Percentiles rank a stretch among this genome's conserved stretches.
Conservation (phyloP, 1,140 invertebrate genomes). For the Cardiocondyla obscurior region DNA sequence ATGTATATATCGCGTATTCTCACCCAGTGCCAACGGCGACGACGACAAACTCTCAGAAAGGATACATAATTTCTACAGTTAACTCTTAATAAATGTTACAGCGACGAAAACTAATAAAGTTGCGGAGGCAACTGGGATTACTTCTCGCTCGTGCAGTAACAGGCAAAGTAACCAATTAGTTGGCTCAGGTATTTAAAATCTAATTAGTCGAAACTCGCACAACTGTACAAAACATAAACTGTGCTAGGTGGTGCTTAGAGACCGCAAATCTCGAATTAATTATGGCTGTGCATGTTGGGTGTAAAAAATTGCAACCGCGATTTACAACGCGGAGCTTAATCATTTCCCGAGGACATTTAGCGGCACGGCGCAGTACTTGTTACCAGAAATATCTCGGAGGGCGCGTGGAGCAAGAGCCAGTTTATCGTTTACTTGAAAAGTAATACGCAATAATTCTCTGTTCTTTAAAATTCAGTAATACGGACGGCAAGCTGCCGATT, state of each 20-base stretch:
- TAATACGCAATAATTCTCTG: neutral
- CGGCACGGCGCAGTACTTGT: neutral
- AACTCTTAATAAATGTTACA: constrained; percentile 51
- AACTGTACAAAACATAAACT: constrained; percentile 49
- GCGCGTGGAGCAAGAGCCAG: neutral
- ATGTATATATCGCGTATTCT: constrained; percentile 15
- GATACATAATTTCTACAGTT: constrained; percentile 29
- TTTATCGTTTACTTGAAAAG: constrained; percentile 9
- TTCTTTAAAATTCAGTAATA: neutral
- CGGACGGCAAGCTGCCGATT: neutral
- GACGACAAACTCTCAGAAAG: constrained; percentile 28
- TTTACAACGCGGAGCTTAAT: constrained; percentile 44
- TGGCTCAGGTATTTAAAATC: constrained; percentile 56
- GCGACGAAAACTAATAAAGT: constrained; percentile 45
- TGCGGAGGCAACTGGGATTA: constrained; percentile 30
- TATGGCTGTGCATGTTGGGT: constrained; percentile 28
- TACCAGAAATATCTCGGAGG: constrained; percentile 1
- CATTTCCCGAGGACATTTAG: constrained; percentile 30
- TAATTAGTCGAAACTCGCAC: constrained; percentile 64
- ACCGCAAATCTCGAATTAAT: constrained; percentile 58
- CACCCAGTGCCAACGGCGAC: neutral
- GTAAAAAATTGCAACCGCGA: constrained; percentile 40
- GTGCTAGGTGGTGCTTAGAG: constrained; percentile 32
- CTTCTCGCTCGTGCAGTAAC: constrained; percentile 14
- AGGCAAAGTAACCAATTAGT: constrained; percentile 59